phyloP scores from a whole-genome alignment of 2,888 invertebrate genomes.

The Thecophora atra region DNA sequence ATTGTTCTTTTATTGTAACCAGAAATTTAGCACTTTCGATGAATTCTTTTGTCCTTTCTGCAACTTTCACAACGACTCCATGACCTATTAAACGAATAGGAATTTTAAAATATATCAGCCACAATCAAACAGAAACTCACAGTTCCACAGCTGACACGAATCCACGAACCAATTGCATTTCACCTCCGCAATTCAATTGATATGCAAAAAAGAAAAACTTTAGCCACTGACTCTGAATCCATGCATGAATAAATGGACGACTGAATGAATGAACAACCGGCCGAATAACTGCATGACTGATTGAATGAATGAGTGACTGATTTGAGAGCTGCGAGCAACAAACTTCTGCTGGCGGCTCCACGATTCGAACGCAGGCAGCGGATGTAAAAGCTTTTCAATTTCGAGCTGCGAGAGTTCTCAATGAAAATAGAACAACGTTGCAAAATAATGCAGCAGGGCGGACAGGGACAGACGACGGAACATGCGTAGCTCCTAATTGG shows the following conservation, averaged over 20 bases:
- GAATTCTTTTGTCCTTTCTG: too few species aligned
- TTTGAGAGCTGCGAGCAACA: neutral
- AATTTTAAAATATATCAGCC: constrained; percentile 1
- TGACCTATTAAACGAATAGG: constrained; percentile 8
- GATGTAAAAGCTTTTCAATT: neutral
- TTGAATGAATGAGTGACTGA: neutral
- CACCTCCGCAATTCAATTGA: constrained; percentile 9
- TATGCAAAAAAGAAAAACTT: constrained; percentile 2
- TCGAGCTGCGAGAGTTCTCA: too few species aligned
- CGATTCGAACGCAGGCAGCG: neutral
- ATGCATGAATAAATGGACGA: constrained; percentile 1
- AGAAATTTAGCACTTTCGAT: too few species aligned
- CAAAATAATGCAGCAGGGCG: neutral
- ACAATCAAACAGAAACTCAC: neutral
- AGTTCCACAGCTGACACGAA: neutral
- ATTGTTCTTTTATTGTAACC: too few species aligned
- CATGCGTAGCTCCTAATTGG: constrained; percentile 2
- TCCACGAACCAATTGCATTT: constrained; percentile 4
- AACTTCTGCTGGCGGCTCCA: neutral
- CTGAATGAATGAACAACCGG: neutral
- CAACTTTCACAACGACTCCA: neutral
- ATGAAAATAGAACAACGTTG: neutral
- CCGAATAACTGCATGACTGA: neutral
- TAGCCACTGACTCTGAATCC: constrained; percentile 11
- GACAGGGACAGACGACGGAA: neutral